phyloP scores from a whole-genome alignment of 1,140 invertebrate genomes.

The Samia ricini region DNA sequence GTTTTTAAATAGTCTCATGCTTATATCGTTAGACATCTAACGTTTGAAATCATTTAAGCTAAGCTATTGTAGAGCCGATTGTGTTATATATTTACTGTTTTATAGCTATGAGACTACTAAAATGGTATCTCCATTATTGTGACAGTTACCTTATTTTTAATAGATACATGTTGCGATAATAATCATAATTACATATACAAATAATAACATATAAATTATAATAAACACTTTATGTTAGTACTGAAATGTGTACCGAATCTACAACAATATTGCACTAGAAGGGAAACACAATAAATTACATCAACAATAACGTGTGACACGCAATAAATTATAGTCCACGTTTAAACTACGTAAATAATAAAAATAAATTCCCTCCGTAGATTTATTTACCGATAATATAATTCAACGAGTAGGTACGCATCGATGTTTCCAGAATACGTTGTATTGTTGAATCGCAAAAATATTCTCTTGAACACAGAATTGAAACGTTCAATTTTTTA shows the following conservation, averaged over 20 bases:
- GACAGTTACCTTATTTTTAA: too few species aligned
- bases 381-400: constrained; percentile 3
- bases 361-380: constrained; percentile 7
- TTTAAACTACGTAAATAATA: constrained; percentile 24
- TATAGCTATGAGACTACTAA: too few species aligned
- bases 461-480: constrained; percentile 27
- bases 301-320: constrained; percentile 12
- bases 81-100: too few species aligned
- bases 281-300: constrained; percentile 2
- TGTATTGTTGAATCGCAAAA: constrained; percentile 17
- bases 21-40: too few species aligned
- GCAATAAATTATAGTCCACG: constrained; percentile 16
- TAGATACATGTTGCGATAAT: too few species aligned
- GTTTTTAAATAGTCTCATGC: too few species aligned
- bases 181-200: too few species aligned
- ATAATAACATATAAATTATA: too few species aligned
- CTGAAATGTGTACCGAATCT: background rate
- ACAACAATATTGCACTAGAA: background rate
- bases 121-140: too few species aligned
- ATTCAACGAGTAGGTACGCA: constrained; percentile 4
- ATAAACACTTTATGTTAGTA: background rate
- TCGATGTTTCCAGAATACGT: constrained; percentile 9
- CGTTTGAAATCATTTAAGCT: too few species aligned
- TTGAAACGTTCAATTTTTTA: constrained; percentile 25
- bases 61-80: too few species aligned